phyloP scores from a whole-genome alignment of 2,797 vertebrate species.

The Arnoldichthys spilopterus region DNA sequence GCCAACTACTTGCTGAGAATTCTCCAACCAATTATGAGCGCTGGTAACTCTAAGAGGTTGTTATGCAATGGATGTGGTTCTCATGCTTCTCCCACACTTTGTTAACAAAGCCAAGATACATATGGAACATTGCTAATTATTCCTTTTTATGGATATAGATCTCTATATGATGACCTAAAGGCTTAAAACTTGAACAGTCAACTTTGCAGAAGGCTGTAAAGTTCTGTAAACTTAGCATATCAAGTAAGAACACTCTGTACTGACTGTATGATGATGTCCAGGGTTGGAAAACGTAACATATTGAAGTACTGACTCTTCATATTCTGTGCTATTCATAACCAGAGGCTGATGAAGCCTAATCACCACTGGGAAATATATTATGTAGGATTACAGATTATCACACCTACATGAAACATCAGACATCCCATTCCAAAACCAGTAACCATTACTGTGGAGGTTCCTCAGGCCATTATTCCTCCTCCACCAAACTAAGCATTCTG shows the following conservation, averaged over 20 bases:
- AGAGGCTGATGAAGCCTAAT: too few species aligned
- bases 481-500: too few species aligned
- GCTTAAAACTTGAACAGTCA: neutral
- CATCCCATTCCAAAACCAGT: too few species aligned
- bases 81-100: neutral
- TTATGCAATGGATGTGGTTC: slow-evolving; percentile 9
- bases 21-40: slow-evolving; percentile 17
- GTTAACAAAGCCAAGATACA: slow-evolving; percentile 18
- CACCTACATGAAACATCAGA: too few species aligned
- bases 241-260: neutral
- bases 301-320: too few species aligned
- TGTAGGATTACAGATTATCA: too few species aligned
- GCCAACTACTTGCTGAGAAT: slow-evolving; percentile 16
- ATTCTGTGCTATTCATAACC: too few species aligned
- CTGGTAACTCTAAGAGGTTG: slow-evolving; percentile 10
- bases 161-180: neutral
- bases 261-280: neutral
- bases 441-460: too few species aligned
- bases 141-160: neutral
- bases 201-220: neutral
- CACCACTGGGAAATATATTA: too few species aligned
- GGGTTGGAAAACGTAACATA: too few species aligned
- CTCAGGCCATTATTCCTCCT: too few species aligned
- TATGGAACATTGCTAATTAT: neutral
- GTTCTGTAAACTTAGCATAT: neutral